These are phyloP conservation scores for Pangasianodon hypophthalmus DNA, from an alignment of 2,113 vertebrate genomes.

Conservation along the genomic window DNA sequence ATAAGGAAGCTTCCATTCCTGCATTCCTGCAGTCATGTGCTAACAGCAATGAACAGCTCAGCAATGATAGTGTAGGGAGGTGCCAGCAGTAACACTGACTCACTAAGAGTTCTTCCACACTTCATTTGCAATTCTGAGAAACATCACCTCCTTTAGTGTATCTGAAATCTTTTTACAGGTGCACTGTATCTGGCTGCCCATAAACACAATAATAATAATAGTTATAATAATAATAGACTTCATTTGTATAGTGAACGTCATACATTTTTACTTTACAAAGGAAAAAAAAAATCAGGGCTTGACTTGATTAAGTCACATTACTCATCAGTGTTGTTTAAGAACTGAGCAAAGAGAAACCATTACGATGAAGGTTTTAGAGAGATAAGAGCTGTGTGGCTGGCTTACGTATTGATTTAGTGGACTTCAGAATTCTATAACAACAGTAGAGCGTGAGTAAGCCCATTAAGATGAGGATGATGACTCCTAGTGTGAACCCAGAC, in stretches of 20 bases:
- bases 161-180: neutral
- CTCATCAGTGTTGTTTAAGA: neutral
- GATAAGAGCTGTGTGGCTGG: neutral
- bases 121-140: neutral
- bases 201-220: neutral
- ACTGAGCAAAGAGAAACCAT: neutral
- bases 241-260: neutral
- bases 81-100: neutral
- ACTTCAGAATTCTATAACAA: conserved; percentile 90
- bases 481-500: conserved; percentile 93
- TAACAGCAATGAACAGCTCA: conserved; percentile 1
- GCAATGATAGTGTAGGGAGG: neutral
- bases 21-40: conserved; percentile 17
- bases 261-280: neutral
- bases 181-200: neutral
- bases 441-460: conserved; percentile 93
- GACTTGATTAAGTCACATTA: neutral
- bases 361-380: neutral
- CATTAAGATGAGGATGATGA: conserved; percentile 82
- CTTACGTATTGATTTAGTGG: conserved; percentile 89
- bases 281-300: neutral
- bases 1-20: neutral
- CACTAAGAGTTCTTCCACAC: neutral
- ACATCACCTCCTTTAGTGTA: neutral
- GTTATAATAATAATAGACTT: neutral